Percentiles rank a stretch among this genome's conserved stretches.
Conservation (phyloP, 2,888 invertebrate genomes). For the Limnephilus rhombicus region DNA sequence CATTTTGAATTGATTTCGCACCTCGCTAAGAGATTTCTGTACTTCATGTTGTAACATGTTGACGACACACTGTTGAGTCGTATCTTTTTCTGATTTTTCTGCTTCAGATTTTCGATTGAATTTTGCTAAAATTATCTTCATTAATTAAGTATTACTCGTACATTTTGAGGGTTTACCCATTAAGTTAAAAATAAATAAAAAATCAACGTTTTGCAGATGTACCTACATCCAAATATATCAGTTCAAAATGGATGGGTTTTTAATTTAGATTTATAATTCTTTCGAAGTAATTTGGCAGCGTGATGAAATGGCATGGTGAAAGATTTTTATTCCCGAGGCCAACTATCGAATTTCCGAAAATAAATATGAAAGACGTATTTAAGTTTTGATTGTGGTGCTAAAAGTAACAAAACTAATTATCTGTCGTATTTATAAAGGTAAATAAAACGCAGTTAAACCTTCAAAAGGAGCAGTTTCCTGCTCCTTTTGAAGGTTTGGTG, state of each 20-base stretch:
- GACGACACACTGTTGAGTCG: too few relatives aligned
- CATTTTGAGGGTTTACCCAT: too few relatives aligned
- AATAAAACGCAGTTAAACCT: background rate
- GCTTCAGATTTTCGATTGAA: too few relatives aligned
- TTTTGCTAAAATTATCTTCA: too few relatives aligned
- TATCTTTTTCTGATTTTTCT: too few relatives aligned
- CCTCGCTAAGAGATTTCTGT: background rate
- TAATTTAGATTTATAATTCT: background rate
- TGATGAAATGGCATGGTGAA: background rate
- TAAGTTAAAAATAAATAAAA: background rate
- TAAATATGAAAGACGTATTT: background rate
- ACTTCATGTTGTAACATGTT: background rate
- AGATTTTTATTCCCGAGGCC: background rate
- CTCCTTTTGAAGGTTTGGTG: background rate
- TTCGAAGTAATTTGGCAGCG: background rate
- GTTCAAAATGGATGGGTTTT: background rate
- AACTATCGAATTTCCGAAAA: background rate
- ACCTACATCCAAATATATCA: background rate
- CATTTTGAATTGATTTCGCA: background rate
- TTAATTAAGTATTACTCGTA: too few relatives aligned
- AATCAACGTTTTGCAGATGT: background rate
- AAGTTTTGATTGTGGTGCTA: too few relatives aligned
- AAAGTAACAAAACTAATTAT: too few relatives aligned
- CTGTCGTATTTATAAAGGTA: too few relatives aligned
- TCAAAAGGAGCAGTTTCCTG: too few relatives aligned